A percentile compares a stretch with the other conserved stretches of the same genome.
These are phyloP conservation scores for Sminthurinus aureus DNA, from an alignment of 2,888 invertebrate genomes.

Conservation along the genomic window DNA sequence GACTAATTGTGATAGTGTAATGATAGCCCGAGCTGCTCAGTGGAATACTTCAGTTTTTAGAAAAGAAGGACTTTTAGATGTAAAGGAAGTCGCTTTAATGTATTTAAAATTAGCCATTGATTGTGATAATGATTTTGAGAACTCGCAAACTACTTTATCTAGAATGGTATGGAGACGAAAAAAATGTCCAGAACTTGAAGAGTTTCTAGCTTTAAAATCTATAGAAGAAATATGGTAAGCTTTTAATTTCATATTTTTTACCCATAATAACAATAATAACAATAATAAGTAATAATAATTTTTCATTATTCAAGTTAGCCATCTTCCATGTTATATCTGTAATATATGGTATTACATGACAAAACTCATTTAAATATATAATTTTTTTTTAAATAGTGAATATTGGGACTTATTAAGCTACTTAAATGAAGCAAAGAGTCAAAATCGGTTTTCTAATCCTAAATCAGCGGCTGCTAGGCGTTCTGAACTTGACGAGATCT, in stretches of 20 bases:
- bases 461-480: too few relatives aligned
- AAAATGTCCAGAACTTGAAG: slow-evolving; percentile 81
- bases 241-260: slow-evolving; percentile 10
- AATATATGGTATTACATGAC: too few relatives aligned
- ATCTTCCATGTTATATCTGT: too few relatives aligned
- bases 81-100: slow-evolving; percentile 82
- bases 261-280: too few relatives aligned
- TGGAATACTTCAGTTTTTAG: slow-evolving; percentile 92
- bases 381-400: slow-evolving; percentile 68
- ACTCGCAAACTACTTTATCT: slow-evolving; percentile 95
- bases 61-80: slow-evolving; percentile 76
- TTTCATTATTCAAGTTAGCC: not conserved
- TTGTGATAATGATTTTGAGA: slow-evolving; percentile 89
- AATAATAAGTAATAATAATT: too few relatives aligned
- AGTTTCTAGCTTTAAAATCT: slow-evolving; percentile 84
- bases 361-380: too few relatives aligned
- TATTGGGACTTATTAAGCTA: slow-evolving; percentile 84
- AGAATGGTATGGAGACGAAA: slow-evolving; percentile 91
- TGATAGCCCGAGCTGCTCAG: slow-evolving; percentile 87
- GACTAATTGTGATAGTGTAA: slow-evolving; percentile 83
- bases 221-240: slow-evolving; percentile 88
- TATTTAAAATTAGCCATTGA: slow-evolving; percentile 84
- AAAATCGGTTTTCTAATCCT: too few relatives aligned
- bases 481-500: too few relatives aligned
- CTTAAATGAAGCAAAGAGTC: slow-evolving; percentile 74